Evolutionary conservation across 1,140 invertebrate genomes (phyloP), one percentile per base, ranked within the genome.

Genomic region (Euwallacea fornicatus): DNA sequence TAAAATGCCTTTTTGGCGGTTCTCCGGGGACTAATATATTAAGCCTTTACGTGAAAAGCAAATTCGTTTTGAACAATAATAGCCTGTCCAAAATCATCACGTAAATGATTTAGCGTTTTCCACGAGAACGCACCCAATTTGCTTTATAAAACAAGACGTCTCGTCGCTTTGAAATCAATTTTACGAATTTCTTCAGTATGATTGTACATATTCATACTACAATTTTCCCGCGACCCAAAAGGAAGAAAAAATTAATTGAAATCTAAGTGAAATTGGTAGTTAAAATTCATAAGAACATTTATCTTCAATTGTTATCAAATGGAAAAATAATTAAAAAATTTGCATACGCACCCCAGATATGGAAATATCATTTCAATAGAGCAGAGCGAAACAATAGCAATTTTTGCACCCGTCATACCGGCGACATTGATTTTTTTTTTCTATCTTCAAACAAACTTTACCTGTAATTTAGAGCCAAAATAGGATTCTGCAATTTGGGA

Each of bases 401-500:
- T 46, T 60, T 67, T 47, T 68, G 66, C 55, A 60, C 60, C 60
- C 46, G 46, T 50, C 46, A 50, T 6, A 11, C 9, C 13, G 46
- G 13, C 13, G 9, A 50, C 46, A 50, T 50, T 50, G 9, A 50
- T 10, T 50, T 50, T 50, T 50, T 50, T 50, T 50, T 10, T 50
- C 9, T 50, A 50, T 10, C 13, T 50, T 13, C 6, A 50, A 6
- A 13, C 9, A 50, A 50, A 50, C 46, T 50, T 62, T 76, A 81
- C 80, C 43, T 64, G 53, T 76, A 71, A 53, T 73, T 76, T 54
- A 73, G 64, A 62, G 76, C 75, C 16, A 78, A 67, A 71, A 70
- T 74, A 1, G 78, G 73, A 62, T 76, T 76, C 72, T 79, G 78
- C 7, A 80, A 55, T 58, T 76, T 75, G 54, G 67, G 66, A 41